Evolutionary conservation across 2,888 invertebrate species (phyloP), one percentile per base, ranked within the genome.

Genomic region (Yponomeuta cagnagella): DNA sequence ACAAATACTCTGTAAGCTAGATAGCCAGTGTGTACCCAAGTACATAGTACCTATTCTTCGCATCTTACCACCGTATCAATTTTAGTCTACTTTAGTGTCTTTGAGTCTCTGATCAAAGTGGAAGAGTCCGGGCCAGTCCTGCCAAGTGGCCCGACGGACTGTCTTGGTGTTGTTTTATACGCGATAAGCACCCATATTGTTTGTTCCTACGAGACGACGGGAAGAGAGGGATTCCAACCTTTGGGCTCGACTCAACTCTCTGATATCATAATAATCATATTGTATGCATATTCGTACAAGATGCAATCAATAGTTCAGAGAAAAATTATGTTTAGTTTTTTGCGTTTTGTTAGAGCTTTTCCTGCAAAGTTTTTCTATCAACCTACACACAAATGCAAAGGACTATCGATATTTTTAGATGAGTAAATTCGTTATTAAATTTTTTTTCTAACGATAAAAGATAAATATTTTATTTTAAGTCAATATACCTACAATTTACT

Each of bases 81-180:
- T 52, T 52, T 52, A 52, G 10, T 52, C 52, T 52, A 52, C 10
- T 37, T 8, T 8, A 15, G 3, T 15, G 12, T 58, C 52, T 15
- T 15, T 15, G 15, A 15, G 15, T 58, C 15, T 12, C 6, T 58
- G 52, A 58, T 8, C 52, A 58, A 58, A 2, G 65, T 31, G 30
- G 33, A 65, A 65, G 6, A 65, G 31, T 33, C 65, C 65, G 30
- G 10, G 10, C 65, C 10, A 65, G 65, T 65, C 65, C 65, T 37
- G 69, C 52, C 33, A 63, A 63, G 52, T 69, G 63, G 15, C 33
- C 68, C 69, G 31, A 43, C 48, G 48, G 43, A 64, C 43, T 30
- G 75, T 75, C 79, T 81, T 81, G 81, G 83, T 84, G 30, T 85
- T 87, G 84, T 87, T 84, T 81, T 76, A 78, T 76, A 79, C 78